phyloP scores from a whole-genome alignment of 2,888 invertebrate genomes.

The Lasioglossum villosulum region DNA sequence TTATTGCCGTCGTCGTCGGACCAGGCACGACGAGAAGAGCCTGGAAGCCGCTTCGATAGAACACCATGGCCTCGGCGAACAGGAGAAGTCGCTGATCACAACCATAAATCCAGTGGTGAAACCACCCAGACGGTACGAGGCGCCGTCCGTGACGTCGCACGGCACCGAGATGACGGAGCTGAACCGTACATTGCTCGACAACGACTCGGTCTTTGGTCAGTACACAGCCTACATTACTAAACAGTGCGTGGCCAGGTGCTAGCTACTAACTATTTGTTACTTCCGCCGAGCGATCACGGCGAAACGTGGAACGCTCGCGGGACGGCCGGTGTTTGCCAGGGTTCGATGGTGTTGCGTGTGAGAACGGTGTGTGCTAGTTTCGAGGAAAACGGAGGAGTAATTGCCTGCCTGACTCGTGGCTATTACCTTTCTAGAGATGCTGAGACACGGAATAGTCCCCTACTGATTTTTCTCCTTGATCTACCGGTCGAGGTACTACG shows the following conservation, averaged over 20 bases:
- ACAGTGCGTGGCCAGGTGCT: slow-evolving; percentile 76
- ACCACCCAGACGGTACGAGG: slow-evolving; percentile 91
- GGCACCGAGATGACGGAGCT: slow-evolving; percentile 93
- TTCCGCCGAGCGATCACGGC: slow-evolving; percentile 34
- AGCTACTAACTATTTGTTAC: slow-evolving; percentile 62
- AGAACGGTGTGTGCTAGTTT: background rate
- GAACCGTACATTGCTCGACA: slow-evolving; percentile 92
- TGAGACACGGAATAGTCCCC: background rate
- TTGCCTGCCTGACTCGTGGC: slow-evolving; percentile 11
- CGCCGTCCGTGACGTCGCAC: slow-evolving; percentile 89
- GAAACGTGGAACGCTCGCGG: slow-evolving; percentile 32
- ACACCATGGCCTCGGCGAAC: slow-evolving; percentile 91
- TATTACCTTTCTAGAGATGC: background rate
- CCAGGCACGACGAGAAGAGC: slow-evolving; percentile 86
- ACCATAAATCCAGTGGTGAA: slow-evolving; percentile 94
- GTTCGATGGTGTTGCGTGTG: slow-evolving; percentile 36
- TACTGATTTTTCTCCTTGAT: background rate
- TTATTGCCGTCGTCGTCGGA: slow-evolving; percentile 86
- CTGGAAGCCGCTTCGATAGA: slow-evolving; percentile 88
- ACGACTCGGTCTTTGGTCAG: slow-evolving; percentile 92
- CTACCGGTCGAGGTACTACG: background rate
- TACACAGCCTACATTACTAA: slow-evolving; percentile 81
- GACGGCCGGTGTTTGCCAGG: slow-evolving; percentile 17
- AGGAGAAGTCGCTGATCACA: slow-evolving; percentile 93
- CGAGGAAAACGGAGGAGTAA: slow-evolving; percentile 46